phyloP scores from a whole-genome alignment of 1,140 invertebrate genomes.

The Drosophila triauraria region DNA sequence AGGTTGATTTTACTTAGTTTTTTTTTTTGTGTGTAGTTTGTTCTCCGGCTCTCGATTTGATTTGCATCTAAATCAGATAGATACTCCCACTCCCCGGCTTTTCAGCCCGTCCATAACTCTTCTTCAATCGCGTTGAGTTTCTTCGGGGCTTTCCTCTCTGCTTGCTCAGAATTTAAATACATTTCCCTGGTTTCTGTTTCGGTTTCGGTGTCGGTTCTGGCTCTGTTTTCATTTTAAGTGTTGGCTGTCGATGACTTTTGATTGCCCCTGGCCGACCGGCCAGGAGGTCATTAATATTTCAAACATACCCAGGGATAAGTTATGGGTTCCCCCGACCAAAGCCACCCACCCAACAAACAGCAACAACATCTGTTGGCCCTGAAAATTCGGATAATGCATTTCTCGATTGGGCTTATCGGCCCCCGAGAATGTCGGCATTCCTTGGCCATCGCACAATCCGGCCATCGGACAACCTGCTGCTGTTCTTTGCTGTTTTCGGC shows the following conservation, averaged over 20 bases:
- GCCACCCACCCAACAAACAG: conserved; percentile 5
- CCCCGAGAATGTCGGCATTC: conserved; percentile 60
- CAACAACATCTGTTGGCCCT: conserved; percentile 50
- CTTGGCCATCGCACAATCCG: conserved; percentile 25
- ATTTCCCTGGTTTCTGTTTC: conserved; percentile 48
- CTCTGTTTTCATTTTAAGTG: conserved; percentile 71
- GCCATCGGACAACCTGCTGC: conserved; percentile 51
- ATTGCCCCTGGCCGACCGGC: conserved; percentile 30
- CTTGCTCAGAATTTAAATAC: conserved; percentile 73
- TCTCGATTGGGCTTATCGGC: conserved; percentile 45
- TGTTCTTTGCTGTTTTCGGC: conserved; percentile 35
- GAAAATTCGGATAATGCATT: conserved; percentile 43
- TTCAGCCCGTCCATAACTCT: conserved; percentile 67
- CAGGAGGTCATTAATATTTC: conserved; percentile 79
- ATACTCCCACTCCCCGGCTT: conserved; percentile 52
- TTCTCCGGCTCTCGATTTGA: conserved; percentile 73
- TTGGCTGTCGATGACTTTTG: conserved; percentile 65
- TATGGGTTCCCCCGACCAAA: conserved; percentile 57
- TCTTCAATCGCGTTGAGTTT: conserved; percentile 53
- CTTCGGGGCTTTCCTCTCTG: conserved; percentile 56
- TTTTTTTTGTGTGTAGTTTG: too few species aligned
- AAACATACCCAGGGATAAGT: conserved; percentile 75
- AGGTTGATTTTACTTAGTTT: too few species aligned
- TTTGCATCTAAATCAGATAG: conserved; percentile 83
- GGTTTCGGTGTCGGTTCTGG: conserved; percentile 56